Percentiles rank a stretch among this genome's conserved stretches.
These are phyloP conservation scores for Scaptomyza flava DNA, from an alignment of 2,888 invertebrate genomes.

Conservation along the genomic window DNA sequence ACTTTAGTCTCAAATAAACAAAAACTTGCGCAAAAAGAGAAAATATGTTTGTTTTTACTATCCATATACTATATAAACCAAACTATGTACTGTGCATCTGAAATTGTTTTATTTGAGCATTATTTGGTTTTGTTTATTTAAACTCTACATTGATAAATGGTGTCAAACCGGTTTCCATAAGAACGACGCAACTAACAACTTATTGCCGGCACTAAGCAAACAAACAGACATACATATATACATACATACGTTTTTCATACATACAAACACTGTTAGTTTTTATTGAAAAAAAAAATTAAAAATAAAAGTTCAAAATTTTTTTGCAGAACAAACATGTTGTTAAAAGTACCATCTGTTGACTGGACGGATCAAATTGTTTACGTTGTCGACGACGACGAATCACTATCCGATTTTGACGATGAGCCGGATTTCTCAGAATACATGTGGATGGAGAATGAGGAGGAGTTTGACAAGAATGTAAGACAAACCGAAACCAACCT, in stretches of 20 bases:
- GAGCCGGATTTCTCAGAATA: constrained; percentile 92
- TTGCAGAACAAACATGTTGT: constrained; percentile 76
- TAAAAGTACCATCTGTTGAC: constrained; percentile 83
- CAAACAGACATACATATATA: constrained; percentile 17
- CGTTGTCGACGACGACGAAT: constrained; percentile 82
- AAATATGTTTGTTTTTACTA: constrained; percentile 37
- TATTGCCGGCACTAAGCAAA: constrained; percentile 43
- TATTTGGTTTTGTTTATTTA: constrained; percentile 30
- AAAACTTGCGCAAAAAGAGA: constrained; percentile 61
- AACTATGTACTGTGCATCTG: constrained; percentile 9
- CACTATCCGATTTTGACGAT: constrained; percentile 81
- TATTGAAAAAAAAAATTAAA: no score
- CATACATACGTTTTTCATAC: constrained; percentile 1
- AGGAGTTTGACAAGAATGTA: constrained; percentile 96
- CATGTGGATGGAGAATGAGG: constrained; percentile 97
- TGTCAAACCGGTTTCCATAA: constrained; percentile 63
- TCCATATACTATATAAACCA: constrained; percentile 34
- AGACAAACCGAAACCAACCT: constrained; percentile 16
- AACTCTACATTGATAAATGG: constrained; percentile 22
- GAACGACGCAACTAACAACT: constrained; percentile 49
- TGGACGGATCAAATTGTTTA: constrained; percentile 83
- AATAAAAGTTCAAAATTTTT: background rate
- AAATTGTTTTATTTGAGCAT: constrained; percentile 5
- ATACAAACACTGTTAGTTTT: background rate
- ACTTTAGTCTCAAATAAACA: constrained; percentile 31